Conservation (phyloP, 2,113 vertebrate genomes). For the Bos taurus region DNA sequence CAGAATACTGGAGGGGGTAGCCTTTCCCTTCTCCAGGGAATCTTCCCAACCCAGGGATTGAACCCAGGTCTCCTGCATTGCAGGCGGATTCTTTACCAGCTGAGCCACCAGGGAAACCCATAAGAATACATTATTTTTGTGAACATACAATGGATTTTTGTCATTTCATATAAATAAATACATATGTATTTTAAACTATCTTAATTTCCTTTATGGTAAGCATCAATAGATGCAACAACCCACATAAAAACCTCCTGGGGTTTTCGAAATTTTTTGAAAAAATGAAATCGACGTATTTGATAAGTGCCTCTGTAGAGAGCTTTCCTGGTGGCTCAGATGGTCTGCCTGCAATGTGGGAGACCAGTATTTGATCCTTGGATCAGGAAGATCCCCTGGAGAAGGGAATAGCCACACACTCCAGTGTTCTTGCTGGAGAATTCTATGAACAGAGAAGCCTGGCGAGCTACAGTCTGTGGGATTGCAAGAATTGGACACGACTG, state of each 20-base stretch:
- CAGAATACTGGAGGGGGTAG: not conserved
- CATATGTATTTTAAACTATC: not conserved
- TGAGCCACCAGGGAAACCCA: not conserved
- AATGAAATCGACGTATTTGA: not conserved
- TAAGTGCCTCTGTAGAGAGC: not conserved
- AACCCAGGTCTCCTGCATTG: not conserved
- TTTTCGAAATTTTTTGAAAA: not conserved
- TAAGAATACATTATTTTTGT: not conserved
- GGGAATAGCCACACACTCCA: not conserved
- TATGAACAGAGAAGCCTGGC: accelerated
- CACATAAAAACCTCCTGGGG: not conserved
- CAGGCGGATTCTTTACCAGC: not conserved
- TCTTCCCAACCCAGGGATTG: not conserved
- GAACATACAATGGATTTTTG: not conserved
- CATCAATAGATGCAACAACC: not conserved
- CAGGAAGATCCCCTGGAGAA: not conserved
- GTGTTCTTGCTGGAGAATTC: not conserved
- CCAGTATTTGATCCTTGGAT: not conserved
- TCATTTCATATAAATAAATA: not conserved
- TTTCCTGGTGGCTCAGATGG: not conserved
- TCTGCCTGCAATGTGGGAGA: not conserved
- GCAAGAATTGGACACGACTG: not conserved
- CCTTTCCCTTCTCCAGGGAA: not conserved
- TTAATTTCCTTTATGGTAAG: not conserved
- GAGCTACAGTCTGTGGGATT: accelerated